Evolutionary conservation across 2,113 vertebrate genomes (phyloP).

Genomic region (Camarhynchus parvulus): DNA sequence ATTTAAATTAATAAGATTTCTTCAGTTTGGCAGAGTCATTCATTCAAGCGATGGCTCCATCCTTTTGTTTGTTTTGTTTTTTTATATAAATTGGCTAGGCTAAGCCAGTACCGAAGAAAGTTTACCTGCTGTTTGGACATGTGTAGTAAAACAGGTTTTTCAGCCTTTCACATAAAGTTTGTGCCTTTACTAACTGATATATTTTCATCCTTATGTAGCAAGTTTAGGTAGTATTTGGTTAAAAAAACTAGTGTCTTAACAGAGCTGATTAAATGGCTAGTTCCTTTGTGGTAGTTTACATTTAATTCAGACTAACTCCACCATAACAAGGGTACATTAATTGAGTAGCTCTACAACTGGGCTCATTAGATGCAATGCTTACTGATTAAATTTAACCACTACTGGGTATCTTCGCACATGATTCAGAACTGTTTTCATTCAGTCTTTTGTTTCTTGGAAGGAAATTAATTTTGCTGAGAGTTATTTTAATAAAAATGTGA

Average conservation of each 20-base stretch:
- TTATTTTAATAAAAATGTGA: not conserved
- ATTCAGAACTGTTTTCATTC: slow-evolving; percentile 1
- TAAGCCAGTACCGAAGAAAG: not conserved
- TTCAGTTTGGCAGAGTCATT: slow-evolving; percentile 41
- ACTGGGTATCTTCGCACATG: not conserved
- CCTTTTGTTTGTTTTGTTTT: not conserved
- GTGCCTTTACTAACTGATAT: not conserved
- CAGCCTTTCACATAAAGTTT: not conserved
- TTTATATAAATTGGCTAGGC: not conserved
- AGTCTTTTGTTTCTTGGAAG: not conserved
- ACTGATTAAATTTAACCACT: not conserved
- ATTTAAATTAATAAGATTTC: slow-evolving; percentile 57
- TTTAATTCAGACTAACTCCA: not conserved
- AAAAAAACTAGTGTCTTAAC: not conserved
- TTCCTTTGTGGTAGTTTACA: not conserved
- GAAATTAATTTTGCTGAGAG: not conserved
- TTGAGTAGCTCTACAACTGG: not conserved
- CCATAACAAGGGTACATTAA: not conserved
- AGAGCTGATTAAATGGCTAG: not conserved
- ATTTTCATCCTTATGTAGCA: not conserved
- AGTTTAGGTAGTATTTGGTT: not conserved
- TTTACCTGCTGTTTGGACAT: not conserved
- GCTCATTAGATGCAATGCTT: not conserved
- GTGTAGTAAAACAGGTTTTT: not conserved
- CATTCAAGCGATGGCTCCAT: not conserved